Percentiles rank a stretch among this genome's conserved stretches.
Evolutionary conservation across 2,888 invertebrate species (phyloP).

Genomic region (Thysanoteuthis rhombus): DNA sequence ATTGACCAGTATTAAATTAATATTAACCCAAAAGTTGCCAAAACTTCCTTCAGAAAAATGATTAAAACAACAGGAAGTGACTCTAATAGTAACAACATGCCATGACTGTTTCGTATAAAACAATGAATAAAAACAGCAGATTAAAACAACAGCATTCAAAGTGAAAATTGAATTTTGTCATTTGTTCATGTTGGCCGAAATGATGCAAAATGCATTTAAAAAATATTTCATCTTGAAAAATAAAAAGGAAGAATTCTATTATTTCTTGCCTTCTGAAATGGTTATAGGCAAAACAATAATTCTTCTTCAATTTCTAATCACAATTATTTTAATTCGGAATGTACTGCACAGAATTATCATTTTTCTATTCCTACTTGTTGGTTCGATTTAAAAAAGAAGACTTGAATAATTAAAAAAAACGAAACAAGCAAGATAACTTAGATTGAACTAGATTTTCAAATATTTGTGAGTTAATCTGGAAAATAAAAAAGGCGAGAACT

Average conservation of each 20-base stretch:
- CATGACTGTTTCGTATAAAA: background rate
- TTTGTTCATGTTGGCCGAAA: background rate
- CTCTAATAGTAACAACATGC: background rate
- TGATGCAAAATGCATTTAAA: background rate
- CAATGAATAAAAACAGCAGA: background rate
- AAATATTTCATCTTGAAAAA: background rate
- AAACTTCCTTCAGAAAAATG: background rate
- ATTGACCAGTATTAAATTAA: slow-evolving; percentile 12
- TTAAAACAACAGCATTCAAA: background rate
- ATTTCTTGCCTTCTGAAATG: background rate
- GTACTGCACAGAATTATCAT: background rate
- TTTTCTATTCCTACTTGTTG: background rate
- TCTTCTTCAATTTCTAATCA: background rate
- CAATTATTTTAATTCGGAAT: background rate
- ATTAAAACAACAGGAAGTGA: background rate
- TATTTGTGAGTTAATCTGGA: background rate
- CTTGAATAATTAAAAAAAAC: too few relatives aligned
- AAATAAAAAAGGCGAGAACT: background rate
- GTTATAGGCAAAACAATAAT: background rate
- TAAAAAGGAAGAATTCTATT: background rate
- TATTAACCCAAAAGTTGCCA: background rate
- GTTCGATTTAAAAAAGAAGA: too few relatives aligned
- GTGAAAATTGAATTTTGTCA: background rate
- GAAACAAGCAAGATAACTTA: background rate
- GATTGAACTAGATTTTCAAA: background rate